These are phyloP conservation scores for Glossosoma conforme DNA, from an alignment of 1,140 invertebrate species.

Conservation along the genomic window DNA sequence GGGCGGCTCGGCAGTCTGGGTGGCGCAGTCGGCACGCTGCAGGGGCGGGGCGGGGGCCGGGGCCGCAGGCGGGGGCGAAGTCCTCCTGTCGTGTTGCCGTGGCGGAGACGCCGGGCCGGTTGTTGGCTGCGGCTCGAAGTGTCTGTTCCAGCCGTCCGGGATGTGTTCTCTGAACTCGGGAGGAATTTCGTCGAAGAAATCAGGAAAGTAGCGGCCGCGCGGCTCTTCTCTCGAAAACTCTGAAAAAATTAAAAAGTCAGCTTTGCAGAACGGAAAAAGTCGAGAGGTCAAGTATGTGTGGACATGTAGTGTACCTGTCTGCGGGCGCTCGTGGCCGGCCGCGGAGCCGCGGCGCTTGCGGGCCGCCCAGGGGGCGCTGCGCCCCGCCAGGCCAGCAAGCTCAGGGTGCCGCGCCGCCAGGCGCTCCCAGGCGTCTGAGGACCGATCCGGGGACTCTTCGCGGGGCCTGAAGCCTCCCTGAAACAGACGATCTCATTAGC, in stretches of 20 bases:
- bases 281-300: slow-evolving; percentile 42
- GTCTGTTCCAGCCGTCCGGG: slow-evolving; percentile 49
- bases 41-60: slow-evolving; percentile 32
- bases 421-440: slow-evolving; percentile 47
- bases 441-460: slow-evolving; percentile 37
- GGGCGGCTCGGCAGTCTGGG: slow-evolving; percentile 44
- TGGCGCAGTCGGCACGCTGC: slow-evolving; percentile 41
- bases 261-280: slow-evolving; percentile 35
- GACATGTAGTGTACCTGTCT: slow-evolving; percentile 39
- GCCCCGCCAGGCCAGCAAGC: slow-evolving; percentile 48
- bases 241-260: slow-evolving; percentile 37
- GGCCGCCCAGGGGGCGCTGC: slow-evolving; percentile 47
- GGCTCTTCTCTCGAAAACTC: slow-evolving; percentile 45
- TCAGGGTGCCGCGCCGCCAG: slow-evolving; percentile 46
- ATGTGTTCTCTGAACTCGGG: slow-evolving; percentile 56
- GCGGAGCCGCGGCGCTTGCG: slow-evolving; percentile 50
- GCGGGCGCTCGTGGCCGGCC: slow-evolving; percentile 35
- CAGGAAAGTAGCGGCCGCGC: slow-evolving; percentile 45
- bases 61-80: slow-evolving; percentile 47
- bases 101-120: slow-evolving; percentile 29
- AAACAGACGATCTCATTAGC: background rate
- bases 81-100: slow-evolving; percentile 34
- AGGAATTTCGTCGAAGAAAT: slow-evolving; percentile 56
- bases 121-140: slow-evolving; percentile 36
- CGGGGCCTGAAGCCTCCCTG: slow-evolving; percentile 23